These are phyloP conservation scores for Todus mexicanus DNA, from an alignment of 2,797 vertebrate species.

Conservation along the genomic window DNA sequence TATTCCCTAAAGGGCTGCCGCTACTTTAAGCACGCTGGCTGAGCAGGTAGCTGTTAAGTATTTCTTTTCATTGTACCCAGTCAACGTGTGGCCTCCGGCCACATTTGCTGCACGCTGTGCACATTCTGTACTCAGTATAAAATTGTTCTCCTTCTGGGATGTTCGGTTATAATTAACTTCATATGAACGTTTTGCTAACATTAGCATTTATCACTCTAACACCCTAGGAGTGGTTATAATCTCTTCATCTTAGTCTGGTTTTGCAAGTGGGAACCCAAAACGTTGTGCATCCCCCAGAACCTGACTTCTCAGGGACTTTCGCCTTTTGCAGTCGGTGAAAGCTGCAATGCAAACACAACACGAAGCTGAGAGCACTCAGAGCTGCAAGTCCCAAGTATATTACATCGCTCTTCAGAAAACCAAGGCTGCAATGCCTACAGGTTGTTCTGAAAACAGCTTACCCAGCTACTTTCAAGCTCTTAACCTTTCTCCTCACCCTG, in stretches of 20 bases:
- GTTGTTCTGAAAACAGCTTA: neutral
- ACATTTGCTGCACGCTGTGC: neutral
- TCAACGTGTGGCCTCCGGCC: neutral
- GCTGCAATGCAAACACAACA: neutral
- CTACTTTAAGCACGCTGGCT: neutral
- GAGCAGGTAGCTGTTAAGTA: conserved; percentile 22
- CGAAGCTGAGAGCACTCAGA: neutral
- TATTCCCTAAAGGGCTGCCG: neutral
- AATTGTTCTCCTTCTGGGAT: conserved; percentile 44
- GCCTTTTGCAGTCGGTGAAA: neutral
- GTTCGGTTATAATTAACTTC: conserved; percentile 49
- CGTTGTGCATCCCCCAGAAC: neutral
- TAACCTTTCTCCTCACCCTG: rapidly evolving
- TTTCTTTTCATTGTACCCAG: neutral
- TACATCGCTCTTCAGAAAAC: neutral
- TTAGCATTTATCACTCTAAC: conserved; percentile 23
- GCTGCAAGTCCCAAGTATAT: neutral
- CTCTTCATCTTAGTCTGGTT: neutral
- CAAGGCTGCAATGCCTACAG: neutral
- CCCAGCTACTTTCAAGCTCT: neutral
- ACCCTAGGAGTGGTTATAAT: neutral
- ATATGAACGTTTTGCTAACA: neutral
- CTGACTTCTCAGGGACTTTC: neutral
- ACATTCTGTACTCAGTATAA: conserved; percentile 31
- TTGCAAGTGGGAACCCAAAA: neutral